Base-by-base conservation (phyloP, 2,888 invertebrate species). In the Saturnia japonica region DNA sequence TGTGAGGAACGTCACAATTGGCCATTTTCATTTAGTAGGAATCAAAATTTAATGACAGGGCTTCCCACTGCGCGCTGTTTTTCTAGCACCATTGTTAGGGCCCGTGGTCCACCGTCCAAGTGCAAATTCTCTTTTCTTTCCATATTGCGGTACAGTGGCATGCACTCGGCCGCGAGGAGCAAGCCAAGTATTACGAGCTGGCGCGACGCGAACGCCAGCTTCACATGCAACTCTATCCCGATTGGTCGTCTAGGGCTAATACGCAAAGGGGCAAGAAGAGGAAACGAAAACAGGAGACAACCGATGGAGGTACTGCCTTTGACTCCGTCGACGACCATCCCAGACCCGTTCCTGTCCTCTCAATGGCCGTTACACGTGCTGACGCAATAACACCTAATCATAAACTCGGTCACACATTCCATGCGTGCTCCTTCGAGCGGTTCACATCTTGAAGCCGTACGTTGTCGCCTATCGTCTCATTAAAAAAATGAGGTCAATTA, bases 191-290 rank as follows among this genome's bases (percentile, higher is more conserved):
- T 97, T 99, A 99, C 96, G 99, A 99, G 95, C 96, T 99, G 97
- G 99, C 99, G 90, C 96, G 98, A 94, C 97, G 98, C 95, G 99
- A 99, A 95, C 97, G 99, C 94, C 99, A 99, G 96, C 97, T 98
- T 94, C 99, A 99, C 96, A 97, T 98, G 97, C 98, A 99, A 96
- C 97, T 98, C 95, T 99, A 99, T 96, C 99, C 99, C 91, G 98
- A 99, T 95, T 99, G 99, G 99, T 98, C 98, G 95, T 98, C 98
- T 95, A 99, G 99, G 95, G 97, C 99, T 95, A 99, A 99, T 96
- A 99, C 99, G 96, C 99, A 99, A 95, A 97, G 98, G 95, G 99
- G 99, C 96, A 98, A 98, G 96, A 99, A 99, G 97, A 98, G 99
- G 97, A 99, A 99, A 96, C 97, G 98, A 96, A 98, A 98, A 96